Evolutionary conservation across 2,888 invertebrate species (phyloP), one percentile per base, ranked within the genome.

Genomic region (Protodeltote pygarga): DNA sequence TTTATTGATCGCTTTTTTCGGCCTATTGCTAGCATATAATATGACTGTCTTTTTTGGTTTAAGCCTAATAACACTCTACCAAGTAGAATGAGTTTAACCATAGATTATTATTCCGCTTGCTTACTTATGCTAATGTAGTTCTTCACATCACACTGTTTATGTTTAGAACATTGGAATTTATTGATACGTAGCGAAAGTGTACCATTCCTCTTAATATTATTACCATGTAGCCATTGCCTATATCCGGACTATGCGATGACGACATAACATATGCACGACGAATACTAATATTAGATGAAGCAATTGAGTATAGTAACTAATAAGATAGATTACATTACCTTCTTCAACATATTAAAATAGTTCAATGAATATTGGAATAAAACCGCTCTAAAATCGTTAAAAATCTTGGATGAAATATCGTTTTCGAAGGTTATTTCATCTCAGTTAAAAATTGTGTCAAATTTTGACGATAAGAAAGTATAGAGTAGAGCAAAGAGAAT

Each of bases 131-230:
- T 63, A 70, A 65, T 52, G 48, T 10, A 25, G 3, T 17, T 45
- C 41, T 48, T 28, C 33, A 21, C 35, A 24, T 21, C 44, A 55
- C 39, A 39, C 55, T 46, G 8, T 50, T 62, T 57, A 54, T 53
- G 65, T 57, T 58, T 47, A 37, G 46, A 58, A 46, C 53, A 46
- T 47, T 24, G 16, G 28, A 46, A 62, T 60, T 40, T 59, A 71
- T 71, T 39, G 52, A 65, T 39, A 49, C 39, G 27, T 28, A 61
- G 66, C 61, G 72, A 70, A 70, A 66, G 70, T 49, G 37, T 48
- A 40, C 34, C 45, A 39, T 23, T 58, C 33, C 44, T 68, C 54
- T 68, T 66, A 44, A 27, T 46, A 68, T 51, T 69, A 64, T 31
- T 19, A 16, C 25, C 64, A 39, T 65, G 72, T 71, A 44, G 33